Conservation (phyloP, 2,888 invertebrate genomes). For the Leptinotarsa peninsularis region DNA sequence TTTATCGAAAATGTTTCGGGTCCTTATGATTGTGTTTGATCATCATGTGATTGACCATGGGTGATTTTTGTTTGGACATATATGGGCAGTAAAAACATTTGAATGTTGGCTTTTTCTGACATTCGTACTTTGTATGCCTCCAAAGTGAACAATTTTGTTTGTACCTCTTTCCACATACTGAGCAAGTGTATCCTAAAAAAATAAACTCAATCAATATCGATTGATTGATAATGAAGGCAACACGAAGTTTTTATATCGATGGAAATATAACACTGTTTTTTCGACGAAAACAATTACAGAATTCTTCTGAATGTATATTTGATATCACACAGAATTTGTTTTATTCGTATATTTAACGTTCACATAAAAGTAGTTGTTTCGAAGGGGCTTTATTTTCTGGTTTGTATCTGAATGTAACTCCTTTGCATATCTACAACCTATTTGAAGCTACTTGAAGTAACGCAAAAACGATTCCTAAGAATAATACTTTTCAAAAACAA, state of each 20-base stretch:
- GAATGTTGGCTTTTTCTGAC: constrained; percentile 54
- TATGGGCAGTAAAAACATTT: constrained; percentile 50
- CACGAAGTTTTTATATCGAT: background rate
- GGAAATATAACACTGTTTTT: background rate
- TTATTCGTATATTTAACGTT: too few relatives aligned
- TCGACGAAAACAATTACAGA: background rate
- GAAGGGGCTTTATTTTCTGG: too few relatives aligned
- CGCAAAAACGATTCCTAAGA: too few relatives aligned
- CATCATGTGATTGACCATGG: constrained; percentile 41
- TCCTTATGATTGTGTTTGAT: constrained; percentile 41
- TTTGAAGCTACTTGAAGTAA: too few relatives aligned
- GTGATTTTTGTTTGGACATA: constrained; percentile 53
- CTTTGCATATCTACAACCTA: too few relatives aligned
- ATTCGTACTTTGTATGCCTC: constrained; percentile 56
- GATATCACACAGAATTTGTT: too few relatives aligned
- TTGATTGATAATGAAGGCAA: background rate
- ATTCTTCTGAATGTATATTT: background rate
- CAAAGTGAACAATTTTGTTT: constrained; percentile 51
- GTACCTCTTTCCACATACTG: constrained; percentile 49
- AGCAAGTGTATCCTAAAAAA: constrained; percentile 29
- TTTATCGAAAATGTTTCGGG: background rate
- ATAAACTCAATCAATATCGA: constrained; percentile 2
- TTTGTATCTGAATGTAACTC: too few relatives aligned
- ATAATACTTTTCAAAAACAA: too few relatives aligned
- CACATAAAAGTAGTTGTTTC: too few relatives aligned